Evolutionary conservation across 2,797 vertebrate genomes (phyloP).

Genomic region (Melopsittacus undulatus): DNA sequence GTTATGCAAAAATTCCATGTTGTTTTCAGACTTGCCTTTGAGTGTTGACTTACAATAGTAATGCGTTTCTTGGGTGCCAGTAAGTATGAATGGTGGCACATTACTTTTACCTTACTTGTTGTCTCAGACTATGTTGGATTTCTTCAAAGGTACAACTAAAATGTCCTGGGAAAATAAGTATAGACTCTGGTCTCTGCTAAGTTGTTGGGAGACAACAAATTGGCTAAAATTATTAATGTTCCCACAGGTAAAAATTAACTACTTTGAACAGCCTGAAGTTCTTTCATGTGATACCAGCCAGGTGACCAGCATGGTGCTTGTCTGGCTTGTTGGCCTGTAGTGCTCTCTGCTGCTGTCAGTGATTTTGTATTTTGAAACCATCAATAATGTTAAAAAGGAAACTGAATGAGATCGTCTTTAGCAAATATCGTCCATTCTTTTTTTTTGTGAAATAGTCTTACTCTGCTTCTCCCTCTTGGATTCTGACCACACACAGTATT

Average conservation of each 20-base stretch:
- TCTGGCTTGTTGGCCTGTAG: neutral
- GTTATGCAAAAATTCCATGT: neutral
- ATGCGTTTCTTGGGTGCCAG: neutral
- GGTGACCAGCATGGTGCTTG: neutral
- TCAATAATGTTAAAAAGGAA: neutral
- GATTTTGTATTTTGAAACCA: neutral
- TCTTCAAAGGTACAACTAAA: neutral
- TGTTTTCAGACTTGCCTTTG: neutral
- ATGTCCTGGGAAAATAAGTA: neutral
- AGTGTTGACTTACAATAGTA: neutral
- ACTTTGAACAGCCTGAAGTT: neutral
- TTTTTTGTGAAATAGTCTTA: neutral
- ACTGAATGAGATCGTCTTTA: neutral
- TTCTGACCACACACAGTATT: neutral
- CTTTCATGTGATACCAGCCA: neutral
- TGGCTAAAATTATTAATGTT: neutral
- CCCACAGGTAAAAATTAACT: neutral
- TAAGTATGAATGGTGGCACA: neutral
- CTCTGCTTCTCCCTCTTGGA: neutral
- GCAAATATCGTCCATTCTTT: neutral
- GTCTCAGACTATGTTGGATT: neutral
- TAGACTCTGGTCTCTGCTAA: neutral
- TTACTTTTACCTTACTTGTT: neutral
- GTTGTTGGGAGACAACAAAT: neutral
- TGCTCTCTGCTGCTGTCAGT: neutral